phyloP scores from a whole-genome alignment of 2,888 invertebrate species.

The Chymomyza amoena region DNA sequence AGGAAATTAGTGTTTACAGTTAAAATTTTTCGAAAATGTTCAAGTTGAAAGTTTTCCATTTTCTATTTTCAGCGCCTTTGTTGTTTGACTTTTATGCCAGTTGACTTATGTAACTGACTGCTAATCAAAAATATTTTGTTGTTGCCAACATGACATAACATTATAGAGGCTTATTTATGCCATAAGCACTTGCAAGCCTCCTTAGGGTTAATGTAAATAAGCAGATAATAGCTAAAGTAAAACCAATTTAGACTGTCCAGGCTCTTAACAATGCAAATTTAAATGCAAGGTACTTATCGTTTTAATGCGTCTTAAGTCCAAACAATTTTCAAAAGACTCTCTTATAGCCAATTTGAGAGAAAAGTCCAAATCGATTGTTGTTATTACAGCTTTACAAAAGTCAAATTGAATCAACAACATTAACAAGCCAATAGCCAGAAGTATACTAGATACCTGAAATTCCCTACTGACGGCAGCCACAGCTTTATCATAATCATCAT shows the following conservation, averaged over 20 bases:
- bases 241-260: not conserved
- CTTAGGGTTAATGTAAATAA: not conserved
- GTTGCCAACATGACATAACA: no score
- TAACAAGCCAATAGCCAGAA: conserved; percentile 42
- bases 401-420: conserved; percentile 66
- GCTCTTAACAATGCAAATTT: conserved; percentile 49
- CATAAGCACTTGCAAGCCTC: no score
- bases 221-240: no score
- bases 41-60: not conserved
- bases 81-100: not conserved
- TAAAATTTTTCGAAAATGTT: conserved; percentile 22
- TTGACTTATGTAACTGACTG: not conserved
- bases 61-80: no score
- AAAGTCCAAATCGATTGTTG: not conserved
- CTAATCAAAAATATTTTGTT: not conserved
- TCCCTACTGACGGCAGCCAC: conserved; percentile 35
- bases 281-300: conserved; percentile 61
- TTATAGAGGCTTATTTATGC: no score
- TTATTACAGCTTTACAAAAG: conserved; percentile 36
- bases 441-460: not conserved
- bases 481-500: conserved; percentile 58
- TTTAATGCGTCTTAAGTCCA: conserved; percentile 46
- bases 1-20: conserved; percentile 63
- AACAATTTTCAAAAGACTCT: conserved; percentile 49
- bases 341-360: conserved; percentile 17